phyloP scores from a whole-genome alignment of 2,113 vertebrate genomes.

The Toxotes jaculatrix region DNA sequence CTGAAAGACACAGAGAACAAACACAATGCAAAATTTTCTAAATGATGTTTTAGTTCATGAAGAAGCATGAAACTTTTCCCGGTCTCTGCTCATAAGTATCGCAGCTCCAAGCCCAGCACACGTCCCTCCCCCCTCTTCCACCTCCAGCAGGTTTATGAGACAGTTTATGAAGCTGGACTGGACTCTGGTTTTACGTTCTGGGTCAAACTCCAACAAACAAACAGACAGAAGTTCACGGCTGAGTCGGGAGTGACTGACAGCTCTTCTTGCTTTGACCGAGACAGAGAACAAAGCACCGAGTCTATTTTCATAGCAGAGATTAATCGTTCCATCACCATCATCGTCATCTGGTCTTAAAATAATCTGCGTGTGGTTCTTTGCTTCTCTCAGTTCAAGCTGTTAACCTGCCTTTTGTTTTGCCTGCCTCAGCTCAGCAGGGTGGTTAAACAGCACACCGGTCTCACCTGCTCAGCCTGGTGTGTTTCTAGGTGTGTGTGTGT shows the following conservation, averaged over 20 bases:
- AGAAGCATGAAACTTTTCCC: no score
- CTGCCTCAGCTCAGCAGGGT: constrained; percentile 19
- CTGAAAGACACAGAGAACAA: constrained; percentile 16
- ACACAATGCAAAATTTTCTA: no score
- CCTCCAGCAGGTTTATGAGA: neutral
- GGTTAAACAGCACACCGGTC: constrained; percentile 39
- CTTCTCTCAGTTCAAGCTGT: neutral
- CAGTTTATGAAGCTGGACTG: neutral
- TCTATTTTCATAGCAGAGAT: constrained; percentile 18
- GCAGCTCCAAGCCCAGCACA: neutral
- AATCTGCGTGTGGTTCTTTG: neutral
- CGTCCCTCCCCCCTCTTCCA: neutral
- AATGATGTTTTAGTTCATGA: no score
- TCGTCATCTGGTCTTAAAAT: constrained; percentile 10
- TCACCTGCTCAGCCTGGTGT: constrained; percentile 54
- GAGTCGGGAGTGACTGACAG: neutral
- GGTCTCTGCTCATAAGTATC: no score
- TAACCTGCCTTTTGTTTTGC: constrained; percentile 26
- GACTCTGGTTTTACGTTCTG: neutral
- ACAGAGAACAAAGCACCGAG: neutral
- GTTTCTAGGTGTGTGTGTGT: constrained; percentile 21
- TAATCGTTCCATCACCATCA: neutral
- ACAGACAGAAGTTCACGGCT: neutral
- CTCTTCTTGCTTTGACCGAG: neutral
- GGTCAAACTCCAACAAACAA: constrained; percentile 23